Evolutionary conservation across 2,797 vertebrate genomes (phyloP).

Genomic region (Acomys russatus): DNA sequence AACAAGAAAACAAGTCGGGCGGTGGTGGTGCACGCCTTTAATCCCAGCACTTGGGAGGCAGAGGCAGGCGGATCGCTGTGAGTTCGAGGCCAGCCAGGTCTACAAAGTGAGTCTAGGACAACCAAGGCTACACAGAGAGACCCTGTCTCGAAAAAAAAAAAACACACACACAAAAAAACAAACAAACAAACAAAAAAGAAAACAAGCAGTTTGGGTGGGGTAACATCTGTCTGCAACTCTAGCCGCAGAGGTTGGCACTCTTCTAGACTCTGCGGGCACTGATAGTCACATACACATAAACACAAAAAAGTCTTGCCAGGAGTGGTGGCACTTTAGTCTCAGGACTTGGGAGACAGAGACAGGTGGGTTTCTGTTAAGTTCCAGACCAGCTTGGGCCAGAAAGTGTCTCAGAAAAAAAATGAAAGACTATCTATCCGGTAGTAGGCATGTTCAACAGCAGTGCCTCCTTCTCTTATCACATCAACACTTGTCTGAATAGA

Average conservation of each 20-base stretch:
- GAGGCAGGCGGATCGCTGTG: no score
- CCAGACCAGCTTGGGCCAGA: not conserved
- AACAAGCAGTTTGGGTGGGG: not conserved
- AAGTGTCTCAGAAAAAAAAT: not conserved
- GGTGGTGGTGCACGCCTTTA: no score
- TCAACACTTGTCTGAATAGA: slow-evolving; percentile 2
- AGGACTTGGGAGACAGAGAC: not conserved
- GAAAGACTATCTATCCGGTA: not conserved
- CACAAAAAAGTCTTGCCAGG: not conserved
- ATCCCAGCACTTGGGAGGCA: no score
- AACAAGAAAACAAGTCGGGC: slow-evolving; percentile 20
- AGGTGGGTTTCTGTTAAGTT: not conserved
- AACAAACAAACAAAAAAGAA: no score
- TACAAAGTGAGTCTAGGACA: no score
- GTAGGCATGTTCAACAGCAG: not conserved
- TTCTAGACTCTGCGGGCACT: not conserved
- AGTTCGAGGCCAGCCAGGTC: no score
- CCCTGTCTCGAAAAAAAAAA: no score
- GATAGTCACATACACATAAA: not conserved
- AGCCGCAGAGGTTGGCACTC: not conserved
- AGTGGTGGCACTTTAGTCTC: not conserved
- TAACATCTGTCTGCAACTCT: not conserved
- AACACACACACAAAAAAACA: no score
- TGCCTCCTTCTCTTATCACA: slow-evolving; percentile 45
- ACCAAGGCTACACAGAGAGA: no score